Percentiles rank a stretch among this genome's conserved stretches.
Evolutionary conservation across 37 sponge, comb jelly and placozoan species (phyloP).

Genomic region (Aphrocallistes beatrix): DNA sequence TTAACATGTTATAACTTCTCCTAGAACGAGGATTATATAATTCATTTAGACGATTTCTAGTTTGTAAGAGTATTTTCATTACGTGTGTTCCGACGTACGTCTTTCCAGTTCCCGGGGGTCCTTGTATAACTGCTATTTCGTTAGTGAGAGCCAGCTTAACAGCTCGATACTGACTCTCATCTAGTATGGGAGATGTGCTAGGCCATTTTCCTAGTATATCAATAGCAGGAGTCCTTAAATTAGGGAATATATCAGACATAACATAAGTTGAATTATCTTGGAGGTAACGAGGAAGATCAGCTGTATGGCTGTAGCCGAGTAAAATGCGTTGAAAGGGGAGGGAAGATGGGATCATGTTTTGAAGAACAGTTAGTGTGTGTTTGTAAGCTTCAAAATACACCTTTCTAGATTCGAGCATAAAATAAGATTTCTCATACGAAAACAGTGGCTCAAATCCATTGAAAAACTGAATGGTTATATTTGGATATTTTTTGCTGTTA

Average conservation of each 20-base stretch:
- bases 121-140: conserved; percentile 48
- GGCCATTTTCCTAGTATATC: not conserved
- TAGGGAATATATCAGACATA: not conserved
- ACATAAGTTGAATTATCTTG: not conserved
- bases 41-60: conserved; percentile 20
- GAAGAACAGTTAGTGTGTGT: conserved; percentile 51
- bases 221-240: not conserved
- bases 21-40: not conserved
- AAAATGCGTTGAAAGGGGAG: not conserved
- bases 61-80: conserved; percentile 45
- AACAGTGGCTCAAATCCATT: not conserved
- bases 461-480: not conserved
- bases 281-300: not conserved
- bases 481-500: not conserved
- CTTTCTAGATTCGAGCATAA: conserved; percentile 59
- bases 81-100: conserved; percentile 61
- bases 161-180: conserved; percentile 33
- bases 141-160: conserved; percentile 32
- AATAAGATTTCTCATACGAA: conserved; percentile 18
- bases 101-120: conserved; percentile 72
- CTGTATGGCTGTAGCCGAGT: not conserved
- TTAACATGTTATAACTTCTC: not conserved
- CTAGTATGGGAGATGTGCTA: conserved; percentile 13
- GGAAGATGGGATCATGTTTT: conserved; percentile 6
- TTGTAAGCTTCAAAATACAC: conserved; percentile 79